Percentiles rank a stretch among this genome's conserved stretches.
Conservation (phyloP, 2,888 invertebrate species). For the Microplitis manilae region DNA sequence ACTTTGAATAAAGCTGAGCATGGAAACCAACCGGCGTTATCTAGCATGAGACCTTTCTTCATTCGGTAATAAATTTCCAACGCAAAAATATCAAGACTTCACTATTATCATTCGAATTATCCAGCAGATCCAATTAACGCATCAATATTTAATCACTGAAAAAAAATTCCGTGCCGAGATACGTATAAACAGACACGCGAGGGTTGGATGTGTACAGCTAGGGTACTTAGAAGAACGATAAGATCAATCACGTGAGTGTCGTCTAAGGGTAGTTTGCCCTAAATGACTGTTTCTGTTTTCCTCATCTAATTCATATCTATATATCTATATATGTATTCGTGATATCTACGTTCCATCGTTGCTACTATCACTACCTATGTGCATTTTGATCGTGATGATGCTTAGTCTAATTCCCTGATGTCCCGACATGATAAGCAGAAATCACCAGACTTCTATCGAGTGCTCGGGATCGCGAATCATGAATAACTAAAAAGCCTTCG, state of each 20-base stretch:
- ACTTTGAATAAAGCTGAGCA: slow-evolving; percentile 18
- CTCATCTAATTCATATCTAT: slow-evolving; percentile 46
- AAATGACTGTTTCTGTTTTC: slow-evolving; percentile 63
- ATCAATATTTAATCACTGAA: slow-evolving; percentile 31
- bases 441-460: slow-evolving; percentile 36
- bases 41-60: not conserved
- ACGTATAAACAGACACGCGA: slow-evolving; percentile 17
- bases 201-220: slow-evolving; percentile 26
- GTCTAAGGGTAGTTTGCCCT: slow-evolving; percentile 58
- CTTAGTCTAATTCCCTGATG: slow-evolving; percentile 31
- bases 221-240: slow-evolving; percentile 54
- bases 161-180: slow-evolving; percentile 20
- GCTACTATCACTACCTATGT: slow-evolving; percentile 34
- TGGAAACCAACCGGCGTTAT: not conserved
- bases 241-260: slow-evolving; percentile 65
- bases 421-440: slow-evolving; percentile 36
- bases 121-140: not conserved
- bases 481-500: slow-evolving; percentile 35
- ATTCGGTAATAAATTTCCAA: not conserved
- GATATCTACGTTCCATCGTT: slow-evolving; percentile 37
- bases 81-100: not conserved
- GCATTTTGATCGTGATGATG: slow-evolving; percentile 21
- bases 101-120: not conserved
- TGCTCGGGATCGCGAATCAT: slow-evolving; percentile 37
- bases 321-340: slow-evolving; percentile 9